Conservation (phyloP, 2,797 vertebrate species). For the Urosaurus nigricauda region DNA sequence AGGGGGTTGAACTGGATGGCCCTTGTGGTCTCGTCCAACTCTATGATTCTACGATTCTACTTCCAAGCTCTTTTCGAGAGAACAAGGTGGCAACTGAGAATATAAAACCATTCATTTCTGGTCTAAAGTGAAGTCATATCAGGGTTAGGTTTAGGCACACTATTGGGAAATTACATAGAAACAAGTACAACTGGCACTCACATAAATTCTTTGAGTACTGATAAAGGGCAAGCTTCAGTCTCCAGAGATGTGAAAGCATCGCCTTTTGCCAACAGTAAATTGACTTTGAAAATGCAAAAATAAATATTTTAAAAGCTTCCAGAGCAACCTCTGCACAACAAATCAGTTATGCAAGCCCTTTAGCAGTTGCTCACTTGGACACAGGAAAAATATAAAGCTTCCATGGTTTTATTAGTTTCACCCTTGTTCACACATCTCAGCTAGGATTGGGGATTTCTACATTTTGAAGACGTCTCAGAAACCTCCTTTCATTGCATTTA, state of each 20-base stretch:
- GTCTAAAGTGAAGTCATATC: background rate
- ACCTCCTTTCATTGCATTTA: background rate
- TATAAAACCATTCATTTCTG: background rate
- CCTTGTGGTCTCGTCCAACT: no score
- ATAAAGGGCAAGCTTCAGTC: background rate
- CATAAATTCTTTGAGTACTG: background rate
- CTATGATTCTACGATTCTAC: no score
- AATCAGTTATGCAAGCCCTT: background rate
- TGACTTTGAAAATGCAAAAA: background rate
- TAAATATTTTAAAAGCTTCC: background rate
- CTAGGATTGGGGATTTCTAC: background rate
- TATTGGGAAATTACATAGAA: background rate
- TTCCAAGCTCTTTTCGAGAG: no score
- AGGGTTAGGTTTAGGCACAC: background rate
- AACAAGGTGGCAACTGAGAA: background rate
- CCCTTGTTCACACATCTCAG: background rate
- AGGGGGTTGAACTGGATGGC: no score
- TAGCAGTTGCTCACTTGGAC: background rate
- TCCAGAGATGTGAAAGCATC: background rate
- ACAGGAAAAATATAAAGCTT: no score
- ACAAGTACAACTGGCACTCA: background rate
- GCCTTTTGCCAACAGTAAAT: background rate
- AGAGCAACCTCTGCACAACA: fast-evolving
- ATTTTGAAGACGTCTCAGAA: background rate
- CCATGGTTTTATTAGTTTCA: background rate